These are phyloP conservation scores for Heptranchias perlo DNA, from an alignment of 2,113 vertebrate genomes.

Conservation along the genomic window DNA sequence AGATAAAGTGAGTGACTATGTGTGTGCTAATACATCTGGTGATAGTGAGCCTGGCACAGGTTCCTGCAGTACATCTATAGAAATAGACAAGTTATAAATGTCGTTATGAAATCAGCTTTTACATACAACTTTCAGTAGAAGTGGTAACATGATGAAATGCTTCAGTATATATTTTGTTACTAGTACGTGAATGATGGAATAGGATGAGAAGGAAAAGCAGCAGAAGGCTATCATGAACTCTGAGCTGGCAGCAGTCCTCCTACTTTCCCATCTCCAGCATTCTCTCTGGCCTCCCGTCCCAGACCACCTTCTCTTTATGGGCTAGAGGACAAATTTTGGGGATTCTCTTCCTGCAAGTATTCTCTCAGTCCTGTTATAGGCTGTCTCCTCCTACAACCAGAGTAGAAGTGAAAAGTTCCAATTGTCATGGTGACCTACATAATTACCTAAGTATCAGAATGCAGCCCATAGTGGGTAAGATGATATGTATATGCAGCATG, in stretches of 20 bases:
- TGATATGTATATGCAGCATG: not conserved
- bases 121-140: no score
- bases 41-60: no score
- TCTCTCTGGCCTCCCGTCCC: not conserved
- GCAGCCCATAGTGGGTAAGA: not conserved
- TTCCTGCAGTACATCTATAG: no score
- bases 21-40: no score
- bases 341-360: not conserved
- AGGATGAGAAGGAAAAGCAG: not conserved
- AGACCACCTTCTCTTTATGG: not conserved
- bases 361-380: not conserved
- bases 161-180: no score
- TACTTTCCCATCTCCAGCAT: not conserved
- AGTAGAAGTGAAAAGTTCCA: not conserved
- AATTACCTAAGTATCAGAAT: not conserved
- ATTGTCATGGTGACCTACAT: not conserved
- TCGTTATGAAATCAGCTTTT: no score
- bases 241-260: not conserved
- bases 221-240: not conserved
- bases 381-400: not conserved
- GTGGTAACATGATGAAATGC: no score
- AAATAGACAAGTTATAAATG: no score
- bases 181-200: no score
- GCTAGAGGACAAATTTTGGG: no score
- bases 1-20: no score